Conservation (phyloP, 2,797 vertebrate species). For the Etheostoma perlongum region DNA sequence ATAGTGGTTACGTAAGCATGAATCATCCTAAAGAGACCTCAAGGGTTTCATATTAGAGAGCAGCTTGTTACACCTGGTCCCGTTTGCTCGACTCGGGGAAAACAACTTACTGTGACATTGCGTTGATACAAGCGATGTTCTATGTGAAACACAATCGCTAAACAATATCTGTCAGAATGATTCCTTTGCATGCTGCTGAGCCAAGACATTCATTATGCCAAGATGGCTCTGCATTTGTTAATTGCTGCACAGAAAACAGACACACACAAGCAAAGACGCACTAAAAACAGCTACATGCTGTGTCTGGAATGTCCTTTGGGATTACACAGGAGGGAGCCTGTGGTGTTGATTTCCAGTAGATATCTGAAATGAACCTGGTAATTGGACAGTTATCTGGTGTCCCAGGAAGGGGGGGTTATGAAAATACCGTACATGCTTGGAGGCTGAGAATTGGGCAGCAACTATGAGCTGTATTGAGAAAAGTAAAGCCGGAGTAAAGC, state of each 20-base stretch:
- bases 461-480: slow-evolving; percentile 12
- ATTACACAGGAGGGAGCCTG: slow-evolving; percentile 47
- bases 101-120: slow-evolving; percentile 54
- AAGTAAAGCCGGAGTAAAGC: slow-evolving; percentile 17
- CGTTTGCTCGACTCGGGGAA: slow-evolving; percentile 49
- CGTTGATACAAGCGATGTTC: slow-evolving; percentile 44
- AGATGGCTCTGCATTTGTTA: slow-evolving; percentile 63
- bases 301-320: slow-evolving; percentile 67
- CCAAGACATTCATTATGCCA: slow-evolving; percentile 47
- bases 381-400: slow-evolving; percentile 74
- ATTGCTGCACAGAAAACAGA: slow-evolving; percentile 54
- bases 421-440: slow-evolving; percentile 56
- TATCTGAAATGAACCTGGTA: slow-evolving; percentile 65
- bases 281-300: slow-evolving; percentile 68
- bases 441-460: slow-evolving; percentile 35
- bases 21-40: slow-evolving; percentile 62
- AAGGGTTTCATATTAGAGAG: slow-evolving; percentile 61
- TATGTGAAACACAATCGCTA: slow-evolving; percentile 58
- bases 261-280: slow-evolving; percentile 25
- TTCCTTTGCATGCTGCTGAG: slow-evolving; percentile 47
- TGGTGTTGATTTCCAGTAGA: slow-evolving; percentile 75
- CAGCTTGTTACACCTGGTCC: slow-evolving; percentile 70
- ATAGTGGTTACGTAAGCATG: slow-evolving; percentile 60
- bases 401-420: slow-evolving; percentile 64
- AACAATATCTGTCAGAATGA: slow-evolving; percentile 66